Conservation (phyloP, 1,140 invertebrate genomes). For the Scaptomyza graminum region DNA sequence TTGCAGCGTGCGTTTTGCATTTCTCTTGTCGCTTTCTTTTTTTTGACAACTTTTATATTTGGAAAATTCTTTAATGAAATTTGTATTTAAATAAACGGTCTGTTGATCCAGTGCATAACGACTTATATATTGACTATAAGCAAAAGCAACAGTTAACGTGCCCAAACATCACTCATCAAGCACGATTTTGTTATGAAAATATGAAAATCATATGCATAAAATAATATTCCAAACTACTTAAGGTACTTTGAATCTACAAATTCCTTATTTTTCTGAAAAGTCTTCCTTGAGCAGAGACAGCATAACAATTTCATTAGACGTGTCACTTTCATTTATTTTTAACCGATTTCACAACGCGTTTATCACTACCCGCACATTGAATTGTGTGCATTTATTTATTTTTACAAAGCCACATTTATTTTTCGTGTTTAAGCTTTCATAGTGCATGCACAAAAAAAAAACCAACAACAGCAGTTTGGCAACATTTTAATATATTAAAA, state of each 20-base stretch:
- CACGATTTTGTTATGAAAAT: no score
- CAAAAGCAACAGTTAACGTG: neutral
- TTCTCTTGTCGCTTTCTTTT: slow-evolving; percentile 20
- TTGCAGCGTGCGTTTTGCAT: slow-evolving; percentile 34
- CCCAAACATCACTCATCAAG: neutral
- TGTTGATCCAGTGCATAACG: neutral
- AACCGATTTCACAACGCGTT: neutral
- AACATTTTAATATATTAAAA: slow-evolving; percentile 72
- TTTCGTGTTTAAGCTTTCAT: slow-evolving; percentile 45
- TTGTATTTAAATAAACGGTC: neutral
- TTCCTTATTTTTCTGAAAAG: no score
- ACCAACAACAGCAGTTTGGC: slow-evolving; percentile 33
- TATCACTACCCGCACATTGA: neutral
- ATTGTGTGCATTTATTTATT: slow-evolving; percentile 4
- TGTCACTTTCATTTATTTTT: no score
- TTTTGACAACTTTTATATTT: slow-evolving; percentile 37
- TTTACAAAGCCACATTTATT: slow-evolving; percentile 14
- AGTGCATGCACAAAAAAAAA: slow-evolving; percentile 8
- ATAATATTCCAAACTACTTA: no score
- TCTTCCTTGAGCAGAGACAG: no score
- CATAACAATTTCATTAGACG: no score
- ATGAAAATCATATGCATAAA: no score
- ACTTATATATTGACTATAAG: neutral
- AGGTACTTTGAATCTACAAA: no score
- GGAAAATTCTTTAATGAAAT: neutral